Evolutionary conservation across 1,140 invertebrate genomes (phyloP).

Genomic region (Neodiprion fabricii): DNA sequence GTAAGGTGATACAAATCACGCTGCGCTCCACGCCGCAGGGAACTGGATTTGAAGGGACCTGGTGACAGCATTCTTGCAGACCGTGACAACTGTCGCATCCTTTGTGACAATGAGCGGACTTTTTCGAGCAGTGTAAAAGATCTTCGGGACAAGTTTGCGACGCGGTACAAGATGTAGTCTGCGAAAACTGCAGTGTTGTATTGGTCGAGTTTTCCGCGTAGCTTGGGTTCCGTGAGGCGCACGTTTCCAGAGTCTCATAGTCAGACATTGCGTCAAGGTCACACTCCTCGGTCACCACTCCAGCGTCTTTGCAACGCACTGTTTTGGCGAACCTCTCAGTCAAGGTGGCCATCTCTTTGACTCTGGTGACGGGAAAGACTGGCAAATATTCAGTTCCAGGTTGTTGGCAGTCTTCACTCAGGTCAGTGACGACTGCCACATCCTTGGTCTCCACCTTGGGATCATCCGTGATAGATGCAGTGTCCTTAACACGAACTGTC

Average conservation of each 20-base stretch:
- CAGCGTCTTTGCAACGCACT: slow-evolving; percentile 41
- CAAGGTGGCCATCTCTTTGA: slow-evolving; percentile 50
- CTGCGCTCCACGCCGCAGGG: slow-evolving; percentile 34
- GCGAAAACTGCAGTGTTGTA: slow-evolving; percentile 19
- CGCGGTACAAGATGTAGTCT: background rate
- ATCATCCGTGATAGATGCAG: slow-evolving; percentile 53
- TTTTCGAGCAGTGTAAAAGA: slow-evolving; percentile 16
- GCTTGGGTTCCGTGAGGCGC: slow-evolving; percentile 25
- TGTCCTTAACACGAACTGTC: slow-evolving; percentile 65
- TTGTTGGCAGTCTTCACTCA: slow-evolving; percentile 40
- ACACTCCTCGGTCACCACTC: slow-evolving; percentile 34
- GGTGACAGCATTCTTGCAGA: background rate
- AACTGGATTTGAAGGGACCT: too few species aligned
- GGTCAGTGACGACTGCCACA: slow-evolving; percentile 43
- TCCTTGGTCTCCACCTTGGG: slow-evolving; percentile 38
- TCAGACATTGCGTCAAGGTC: slow-evolving; percentile 13
- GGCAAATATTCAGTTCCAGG: slow-evolving; percentile 9
- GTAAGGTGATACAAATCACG: slow-evolving; percentile 48
- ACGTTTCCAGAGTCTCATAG: slow-evolving; percentile 26
- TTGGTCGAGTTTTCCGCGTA: slow-evolving; percentile 42
- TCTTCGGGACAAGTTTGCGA: background rate
- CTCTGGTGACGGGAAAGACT: slow-evolving; percentile 34
- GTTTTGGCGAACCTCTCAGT: slow-evolving; percentile 41
- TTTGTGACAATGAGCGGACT: background rate
- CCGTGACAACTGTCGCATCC: slow-evolving; percentile 15